Conservation (phyloP, 2,797 vertebrate genomes). For the Halcyon badia region DNA sequence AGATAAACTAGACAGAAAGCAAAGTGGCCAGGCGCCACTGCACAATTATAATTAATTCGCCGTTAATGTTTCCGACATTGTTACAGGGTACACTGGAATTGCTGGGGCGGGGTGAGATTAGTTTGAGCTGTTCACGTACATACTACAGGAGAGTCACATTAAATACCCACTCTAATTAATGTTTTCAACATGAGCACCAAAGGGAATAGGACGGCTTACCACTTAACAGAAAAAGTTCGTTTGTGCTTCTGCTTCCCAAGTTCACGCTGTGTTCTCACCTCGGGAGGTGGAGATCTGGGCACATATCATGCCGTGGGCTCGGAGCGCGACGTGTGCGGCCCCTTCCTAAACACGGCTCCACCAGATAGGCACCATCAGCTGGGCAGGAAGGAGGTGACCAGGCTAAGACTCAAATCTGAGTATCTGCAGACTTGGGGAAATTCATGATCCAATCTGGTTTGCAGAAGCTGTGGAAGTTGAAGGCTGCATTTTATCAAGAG, state of each 20-base stretch:
- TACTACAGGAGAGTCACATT: slow-evolving; percentile 53
- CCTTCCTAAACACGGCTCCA: background rate
- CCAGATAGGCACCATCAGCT: background rate
- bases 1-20: slow-evolving; percentile 73
- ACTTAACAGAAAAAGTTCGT: background rate
- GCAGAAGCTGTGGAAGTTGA: background rate
- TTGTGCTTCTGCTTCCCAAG: slow-evolving; percentile 1
- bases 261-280: background rate
- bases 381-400: background rate
- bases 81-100: slow-evolving; percentile 46
- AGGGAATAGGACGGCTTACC: background rate
- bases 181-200: slow-evolving; percentile 45
- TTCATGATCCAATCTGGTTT: background rate
- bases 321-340: background rate
- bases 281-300: background rate
- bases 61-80: slow-evolving; percentile 68
- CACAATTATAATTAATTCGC: slow-evolving; percentile 73
- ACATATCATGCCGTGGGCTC: background rate
- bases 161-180: slow-evolving; percentile 62
- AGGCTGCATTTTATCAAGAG: background rate
- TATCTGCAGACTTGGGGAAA: background rate
- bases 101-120: slow-evolving; percentile 60
- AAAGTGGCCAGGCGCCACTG: slow-evolving; percentile 70
- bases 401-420: background rate
- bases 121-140: slow-evolving; percentile 31